A percentile compares a stretch with the other conserved stretches of the same genome.
Evolutionary conservation across 2,797 vertebrate genomes (phyloP).

Genomic region (Agapornis canus): DNA sequence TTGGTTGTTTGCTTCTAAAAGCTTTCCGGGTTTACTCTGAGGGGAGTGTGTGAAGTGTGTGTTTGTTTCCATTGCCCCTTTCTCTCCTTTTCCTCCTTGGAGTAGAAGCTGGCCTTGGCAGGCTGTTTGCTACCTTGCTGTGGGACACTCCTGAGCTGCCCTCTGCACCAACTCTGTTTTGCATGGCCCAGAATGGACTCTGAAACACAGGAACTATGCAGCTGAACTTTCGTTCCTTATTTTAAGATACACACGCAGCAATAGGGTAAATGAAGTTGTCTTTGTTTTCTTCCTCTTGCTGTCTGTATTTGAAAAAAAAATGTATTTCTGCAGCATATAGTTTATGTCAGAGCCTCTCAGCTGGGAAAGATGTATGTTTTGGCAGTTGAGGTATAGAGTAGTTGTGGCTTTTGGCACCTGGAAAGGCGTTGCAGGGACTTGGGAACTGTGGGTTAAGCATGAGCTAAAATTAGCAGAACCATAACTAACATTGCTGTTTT

Average conservation of each 20-base stretch:
- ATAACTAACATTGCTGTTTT: not conserved
- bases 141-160: not conserved
- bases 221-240: conserved; percentile 24
- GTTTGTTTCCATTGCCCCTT: not conserved
- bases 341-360: not conserved
- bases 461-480: conserved; percentile 46
- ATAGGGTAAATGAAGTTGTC: not conserved
- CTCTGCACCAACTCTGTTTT: not conserved
- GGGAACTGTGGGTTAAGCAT: not conserved
- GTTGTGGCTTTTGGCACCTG: conserved; percentile 42
- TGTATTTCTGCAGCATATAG: not conserved
- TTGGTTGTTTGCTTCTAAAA: not conserved
- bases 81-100: not conserved
- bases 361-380: not conserved
- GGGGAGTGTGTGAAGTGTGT: not conserved
- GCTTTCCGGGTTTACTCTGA: not conserved
- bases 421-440: not conserved
- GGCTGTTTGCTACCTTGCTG: not conserved
- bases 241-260: not conserved
- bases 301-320: not conserved
- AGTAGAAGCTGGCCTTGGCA: not conserved
- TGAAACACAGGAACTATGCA: not conserved
- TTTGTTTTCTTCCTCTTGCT: not conserved
- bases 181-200: not conserved
- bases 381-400: not conserved